phyloP scores from a whole-genome alignment of 2,797 vertebrate species.

The Rhinogobio ventralis region DNA sequence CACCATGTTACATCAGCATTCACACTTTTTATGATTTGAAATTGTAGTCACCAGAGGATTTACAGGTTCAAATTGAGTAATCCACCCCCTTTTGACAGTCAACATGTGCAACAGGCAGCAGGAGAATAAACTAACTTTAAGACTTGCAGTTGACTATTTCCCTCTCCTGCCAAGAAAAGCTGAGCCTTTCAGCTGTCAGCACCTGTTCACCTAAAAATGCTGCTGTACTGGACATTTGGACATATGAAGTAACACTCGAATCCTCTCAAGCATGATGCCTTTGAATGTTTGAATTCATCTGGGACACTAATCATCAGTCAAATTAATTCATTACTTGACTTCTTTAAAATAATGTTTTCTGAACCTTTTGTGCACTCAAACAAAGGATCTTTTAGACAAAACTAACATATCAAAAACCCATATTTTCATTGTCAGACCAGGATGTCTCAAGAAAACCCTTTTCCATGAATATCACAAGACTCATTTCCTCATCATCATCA shows the following conservation, averaged over 20 bases:
- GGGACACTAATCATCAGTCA: not conserved
- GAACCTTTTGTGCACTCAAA: not conserved
- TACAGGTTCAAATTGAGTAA: not conserved
- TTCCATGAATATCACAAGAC: not conserved
- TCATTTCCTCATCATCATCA: not conserved
- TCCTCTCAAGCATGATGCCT: not conserved
- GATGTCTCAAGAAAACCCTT: not conserved
- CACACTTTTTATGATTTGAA: not conserved
- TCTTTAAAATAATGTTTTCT: not conserved
- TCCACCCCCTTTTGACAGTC: not conserved
- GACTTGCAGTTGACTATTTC: not conserved
- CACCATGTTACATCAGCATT: conserved; percentile 44
- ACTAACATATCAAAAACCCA: not conserved
- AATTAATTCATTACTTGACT: not conserved
- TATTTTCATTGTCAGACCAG: not conserved
- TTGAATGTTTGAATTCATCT: not conserved
- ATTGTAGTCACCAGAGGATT: not conserved
- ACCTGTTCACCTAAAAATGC: conserved; percentile 18
- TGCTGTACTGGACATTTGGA: conserved; percentile 17
- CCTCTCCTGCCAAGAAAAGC: not conserved
- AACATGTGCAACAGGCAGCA: conserved; percentile 12
- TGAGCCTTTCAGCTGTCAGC: conserved; percentile 22
- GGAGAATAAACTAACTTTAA: not conserved
- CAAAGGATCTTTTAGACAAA: not conserved
- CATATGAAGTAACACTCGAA: not conserved